A percentile compares a stretch with the other conserved stretches of the same genome.
Evolutionary conservation across 2,888 invertebrate species (phyloP).

Genomic region (Anodontia alba): DNA sequence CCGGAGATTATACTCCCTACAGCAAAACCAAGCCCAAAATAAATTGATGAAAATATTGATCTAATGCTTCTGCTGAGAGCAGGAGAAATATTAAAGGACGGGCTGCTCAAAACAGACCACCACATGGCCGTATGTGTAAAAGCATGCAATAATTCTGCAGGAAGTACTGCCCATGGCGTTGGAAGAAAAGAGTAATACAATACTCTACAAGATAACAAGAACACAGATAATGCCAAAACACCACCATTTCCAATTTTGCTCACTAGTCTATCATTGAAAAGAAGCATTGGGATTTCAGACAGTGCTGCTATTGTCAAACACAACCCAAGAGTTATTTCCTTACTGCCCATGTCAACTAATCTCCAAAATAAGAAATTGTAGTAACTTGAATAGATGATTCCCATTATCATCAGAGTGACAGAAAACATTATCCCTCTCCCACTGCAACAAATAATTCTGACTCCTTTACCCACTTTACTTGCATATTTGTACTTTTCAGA

Average conservation of each 20-base stretch:
- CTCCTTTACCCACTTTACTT: slow-evolving; percentile 74
- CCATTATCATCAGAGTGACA: slow-evolving; percentile 78
- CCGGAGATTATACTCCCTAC: slow-evolving; percentile 79
- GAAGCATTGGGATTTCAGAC: slow-evolving; percentile 78
- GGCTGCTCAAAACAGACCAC: slow-evolving; percentile 78
- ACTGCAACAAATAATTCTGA: slow-evolving; percentile 75
- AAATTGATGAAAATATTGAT: slow-evolving; percentile 77
- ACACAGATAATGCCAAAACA: slow-evolving; percentile 72
- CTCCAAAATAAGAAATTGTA: slow-evolving; percentile 82
- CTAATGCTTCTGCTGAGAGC: slow-evolving; percentile 79
- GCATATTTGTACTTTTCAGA: slow-evolving; percentile 71
- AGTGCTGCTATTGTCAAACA: slow-evolving; percentile 77
- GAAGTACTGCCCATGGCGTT: slow-evolving; percentile 79
- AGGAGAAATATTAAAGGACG: slow-evolving; percentile 75
- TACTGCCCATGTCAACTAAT: slow-evolving; percentile 77
- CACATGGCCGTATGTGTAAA: slow-evolving; percentile 80
- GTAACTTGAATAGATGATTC: slow-evolving; percentile 74
- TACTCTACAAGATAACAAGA: slow-evolving; percentile 70
- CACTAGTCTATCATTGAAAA: slow-evolving; percentile 74
- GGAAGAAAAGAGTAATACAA: slow-evolving; percentile 79
- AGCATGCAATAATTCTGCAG: slow-evolving; percentile 76
- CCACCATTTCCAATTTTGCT: slow-evolving; percentile 75
- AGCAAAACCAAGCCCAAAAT: slow-evolving; percentile 81
- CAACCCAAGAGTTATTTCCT: slow-evolving; percentile 77
- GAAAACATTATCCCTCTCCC: slow-evolving; percentile 72